Base-by-base conservation (phyloP, 30 jellyfish, hydroid and myxozoan genomes). In the Pseudorhiza aurosa region DNA sequence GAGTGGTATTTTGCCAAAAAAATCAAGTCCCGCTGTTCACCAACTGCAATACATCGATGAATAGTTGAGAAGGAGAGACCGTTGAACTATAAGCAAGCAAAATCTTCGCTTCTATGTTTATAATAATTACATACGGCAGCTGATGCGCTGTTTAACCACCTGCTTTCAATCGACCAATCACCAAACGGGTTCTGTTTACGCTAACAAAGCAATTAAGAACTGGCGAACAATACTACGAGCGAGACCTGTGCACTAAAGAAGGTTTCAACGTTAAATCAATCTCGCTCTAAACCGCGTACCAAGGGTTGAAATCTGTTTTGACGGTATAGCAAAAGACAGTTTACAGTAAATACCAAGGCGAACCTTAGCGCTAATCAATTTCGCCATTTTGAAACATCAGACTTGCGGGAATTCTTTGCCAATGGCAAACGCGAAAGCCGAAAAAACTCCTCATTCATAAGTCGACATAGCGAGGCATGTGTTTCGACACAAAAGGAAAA, bases 131-230 rank as follows among this genome's bases (percentile, higher is more conserved):
- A 58, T 30, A 77, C 86, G 87, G 92, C 96, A 87, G 96, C 96
- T 87, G 96, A 87, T 56, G 62, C 49, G 73, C 75, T 87, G 96
- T 87, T 87, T 87, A 87, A 87, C 93, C 96, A 87, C 96, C 96
- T 87, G 96, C 96, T 88, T 51, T 4, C 42, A 10, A 76, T 77
- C 86, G 87, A 78, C 96, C 96, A 87, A 87, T 87, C 90, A 77
- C 85, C 77, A 59, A 64, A 36, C 83, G 62, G 71, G 74, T 75
- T 73, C 87, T 87, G 96, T 87, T 87, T 87, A 84, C 89, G 91
- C 87, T 87, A 87, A 87, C 96, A 87, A 87, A 87, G 96, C 96
- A 87, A 87, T 87, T 87, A 87, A 58, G 93, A 59, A 25, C 47
- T 80, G 75, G 18, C 14, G 82, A 87, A 77, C 89, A 77, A 87